Evolutionary conservation across 2,113 vertebrate genomes (phyloP).

Genomic region (Epinephelus moara): DNA sequence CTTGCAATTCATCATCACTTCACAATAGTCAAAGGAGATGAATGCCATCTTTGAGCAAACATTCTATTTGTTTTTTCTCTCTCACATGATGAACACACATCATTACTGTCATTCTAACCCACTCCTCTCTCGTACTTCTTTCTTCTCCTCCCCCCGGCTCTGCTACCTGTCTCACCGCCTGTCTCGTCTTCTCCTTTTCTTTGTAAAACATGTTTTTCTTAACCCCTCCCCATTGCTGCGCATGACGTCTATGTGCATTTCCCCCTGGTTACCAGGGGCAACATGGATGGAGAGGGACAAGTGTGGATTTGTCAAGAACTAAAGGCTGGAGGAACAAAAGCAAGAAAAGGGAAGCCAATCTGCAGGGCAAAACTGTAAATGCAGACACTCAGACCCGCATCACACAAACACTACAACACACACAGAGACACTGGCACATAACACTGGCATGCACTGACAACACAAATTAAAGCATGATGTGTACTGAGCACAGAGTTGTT

Average conservation of each 20-base stretch:
- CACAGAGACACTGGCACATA: background rate
- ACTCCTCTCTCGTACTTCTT: background rate
- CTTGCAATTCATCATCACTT: conserved; percentile 46
- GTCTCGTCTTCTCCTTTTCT: conserved; percentile 27
- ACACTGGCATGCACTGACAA: background rate
- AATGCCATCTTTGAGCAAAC: conserved; percentile 10
- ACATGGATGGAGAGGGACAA: conserved; percentile 79
- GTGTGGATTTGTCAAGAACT: conserved; percentile 74
- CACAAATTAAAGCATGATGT: background rate
- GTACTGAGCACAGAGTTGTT: background rate
- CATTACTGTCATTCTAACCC: background rate
- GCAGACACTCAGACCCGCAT: conserved; percentile 23
- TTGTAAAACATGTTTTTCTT: conserved; percentile 50
- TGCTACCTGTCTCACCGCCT: conserved; percentile 13
- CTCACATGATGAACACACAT: conserved; percentile 6
- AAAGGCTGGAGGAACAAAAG: conserved; percentile 71
- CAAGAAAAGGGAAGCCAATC: conserved; percentile 61
- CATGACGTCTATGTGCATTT: conserved; percentile 76
- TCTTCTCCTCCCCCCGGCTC: background rate
- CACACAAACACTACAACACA: conserved; percentile 6
- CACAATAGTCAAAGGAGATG: conserved; percentile 33
- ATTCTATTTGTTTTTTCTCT: conserved; percentile 18
- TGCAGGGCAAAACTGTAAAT: conserved; percentile 43
- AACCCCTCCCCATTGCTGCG: conserved; percentile 40
- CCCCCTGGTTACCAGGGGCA: conserved; percentile 84